Conservation (phyloP, 1,140 invertebrate genomes). For the Bombus consobrinus region DNA sequence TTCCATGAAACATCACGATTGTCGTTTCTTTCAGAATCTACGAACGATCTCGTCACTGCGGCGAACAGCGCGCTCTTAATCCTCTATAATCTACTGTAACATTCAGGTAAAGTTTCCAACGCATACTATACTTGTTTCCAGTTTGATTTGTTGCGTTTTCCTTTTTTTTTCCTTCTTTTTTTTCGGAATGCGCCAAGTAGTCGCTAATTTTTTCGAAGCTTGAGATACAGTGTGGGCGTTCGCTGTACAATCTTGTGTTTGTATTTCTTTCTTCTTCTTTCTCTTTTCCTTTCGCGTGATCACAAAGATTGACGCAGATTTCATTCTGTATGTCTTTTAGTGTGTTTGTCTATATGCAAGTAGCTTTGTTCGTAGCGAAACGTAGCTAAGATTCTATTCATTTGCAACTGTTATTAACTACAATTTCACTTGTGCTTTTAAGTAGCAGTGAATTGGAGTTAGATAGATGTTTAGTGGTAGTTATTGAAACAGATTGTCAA, state of each 20-base stretch:
- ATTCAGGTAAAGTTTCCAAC: constrained; percentile 12
- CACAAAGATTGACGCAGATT: background rate
- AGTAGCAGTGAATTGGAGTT: background rate
- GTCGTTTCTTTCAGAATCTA: constrained; percentile 33
- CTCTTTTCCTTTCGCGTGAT: background rate
- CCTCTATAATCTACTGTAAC: constrained; percentile 35
- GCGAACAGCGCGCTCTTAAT: constrained; percentile 23
- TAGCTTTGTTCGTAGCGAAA: background rate
- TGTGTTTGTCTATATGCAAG: background rate
- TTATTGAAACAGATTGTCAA: background rate
- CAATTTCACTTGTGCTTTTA: background rate
- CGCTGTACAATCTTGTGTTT: too few species aligned
- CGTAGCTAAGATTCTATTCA: background rate
- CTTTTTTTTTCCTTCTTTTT: background rate
- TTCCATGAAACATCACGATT: constrained; percentile 5
- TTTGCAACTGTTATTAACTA: background rate
- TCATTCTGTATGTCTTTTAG: background rate
- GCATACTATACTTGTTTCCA: background rate
- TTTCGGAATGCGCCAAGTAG: constrained; percentile 13
- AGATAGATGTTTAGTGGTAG: background rate
- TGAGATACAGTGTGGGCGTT: background rate
- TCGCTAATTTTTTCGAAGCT: background rate
- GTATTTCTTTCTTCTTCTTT: background rate
- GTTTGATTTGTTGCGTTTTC: background rate
- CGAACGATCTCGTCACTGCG: constrained; percentile 16